phyloP scores from a whole-genome alignment of 2,888 invertebrate species.

The Hypselothyrea guttata region DNA sequence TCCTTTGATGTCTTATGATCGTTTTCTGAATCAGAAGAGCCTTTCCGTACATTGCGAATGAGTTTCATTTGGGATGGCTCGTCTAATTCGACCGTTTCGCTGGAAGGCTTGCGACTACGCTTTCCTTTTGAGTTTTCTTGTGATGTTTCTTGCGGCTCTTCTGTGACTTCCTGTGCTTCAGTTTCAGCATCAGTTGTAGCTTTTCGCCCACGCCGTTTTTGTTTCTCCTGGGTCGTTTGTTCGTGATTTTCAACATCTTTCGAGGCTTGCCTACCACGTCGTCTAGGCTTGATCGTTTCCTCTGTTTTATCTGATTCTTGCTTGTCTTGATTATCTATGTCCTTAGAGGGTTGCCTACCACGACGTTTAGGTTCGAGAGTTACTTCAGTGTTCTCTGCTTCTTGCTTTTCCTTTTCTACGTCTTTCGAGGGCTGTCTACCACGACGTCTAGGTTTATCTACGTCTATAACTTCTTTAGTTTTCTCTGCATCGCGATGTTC shows the following conservation, averaged over 20 bases:
- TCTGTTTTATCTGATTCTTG: neutral
- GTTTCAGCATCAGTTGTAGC: slow-evolving; percentile 10
- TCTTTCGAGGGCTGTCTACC: neutral
- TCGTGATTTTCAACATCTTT: neutral
- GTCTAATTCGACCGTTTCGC: slow-evolving; percentile 11
- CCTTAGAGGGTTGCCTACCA: slow-evolving; percentile 10
- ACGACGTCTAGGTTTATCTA: slow-evolving; percentile 7
- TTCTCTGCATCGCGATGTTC: neutral
- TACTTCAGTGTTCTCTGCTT: neutral
- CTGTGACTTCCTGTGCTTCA: neutral
- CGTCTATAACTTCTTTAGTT: neutral
- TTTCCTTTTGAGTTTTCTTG: slow-evolving; percentile 20
- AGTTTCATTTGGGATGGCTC: slow-evolving; percentile 16
- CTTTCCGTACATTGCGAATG: slow-evolving; percentile 35
- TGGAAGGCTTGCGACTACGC: slow-evolving; percentile 30
- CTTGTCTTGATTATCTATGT: neutral
- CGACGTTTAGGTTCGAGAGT: slow-evolving; percentile 14
- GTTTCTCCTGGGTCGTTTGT: slow-evolving; percentile 1
- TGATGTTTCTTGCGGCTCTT: neutral
- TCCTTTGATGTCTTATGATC: neutral
- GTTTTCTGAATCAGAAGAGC: slow-evolving; percentile 33
- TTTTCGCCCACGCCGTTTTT: slow-evolving; percentile 9
- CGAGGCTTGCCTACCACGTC: slow-evolving; percentile 24
- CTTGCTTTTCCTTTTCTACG: too few species aligned
- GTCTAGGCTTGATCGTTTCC: slow-evolving; percentile 19